Percentiles rank a stretch among this genome's conserved stretches.
Evolutionary conservation across 2,888 invertebrate genomes (phyloP).

Genomic region (Apamea crenata): DNA sequence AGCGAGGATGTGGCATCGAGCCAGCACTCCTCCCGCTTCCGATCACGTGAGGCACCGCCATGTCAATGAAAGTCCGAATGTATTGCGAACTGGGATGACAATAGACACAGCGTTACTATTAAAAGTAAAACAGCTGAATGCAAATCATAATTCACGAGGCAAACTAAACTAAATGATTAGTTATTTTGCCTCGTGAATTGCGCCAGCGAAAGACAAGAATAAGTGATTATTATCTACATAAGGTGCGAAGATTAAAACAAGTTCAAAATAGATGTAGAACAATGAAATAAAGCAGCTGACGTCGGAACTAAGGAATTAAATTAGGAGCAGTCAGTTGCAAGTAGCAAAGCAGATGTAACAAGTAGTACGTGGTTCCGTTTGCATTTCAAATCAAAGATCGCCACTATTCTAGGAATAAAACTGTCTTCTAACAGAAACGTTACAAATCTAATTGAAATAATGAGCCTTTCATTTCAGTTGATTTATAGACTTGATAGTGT

Average conservation of each 20-base stretch:
- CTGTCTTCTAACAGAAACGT: not conserved
- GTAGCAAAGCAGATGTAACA: slow-evolving; percentile 20
- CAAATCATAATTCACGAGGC: slow-evolving; percentile 13
- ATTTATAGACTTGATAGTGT: not conserved
- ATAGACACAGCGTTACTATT: slow-evolving; percentile 15
- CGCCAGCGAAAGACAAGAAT: slow-evolving; percentile 6
- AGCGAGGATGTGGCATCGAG: slow-evolving; percentile 65
- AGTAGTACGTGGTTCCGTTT: slow-evolving; percentile 32
- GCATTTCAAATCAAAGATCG: slow-evolving; percentile 27
- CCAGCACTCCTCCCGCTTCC: slow-evolving; percentile 57
- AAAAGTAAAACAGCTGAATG: not conserved
- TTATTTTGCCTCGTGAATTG: no score
- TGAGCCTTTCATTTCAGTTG: not conserved
- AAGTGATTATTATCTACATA: slow-evolving; percentile 1
- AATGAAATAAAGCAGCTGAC: slow-evolving; percentile 8
- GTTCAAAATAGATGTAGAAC: slow-evolving; percentile 10
- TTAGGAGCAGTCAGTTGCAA: slow-evolving; percentile 12
- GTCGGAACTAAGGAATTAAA: slow-evolving; percentile 10
- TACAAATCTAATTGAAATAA: slow-evolving; percentile 6
- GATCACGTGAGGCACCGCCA: slow-evolving; percentile 48
- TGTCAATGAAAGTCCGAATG: slow-evolving; percentile 28
- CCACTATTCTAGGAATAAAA: slow-evolving; percentile 20
- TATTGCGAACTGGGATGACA: slow-evolving; percentile 16
- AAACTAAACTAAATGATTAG: slow-evolving; percentile 16
- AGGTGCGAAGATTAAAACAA: slow-evolving; percentile 10